Evolutionary conservation across 1,140 invertebrate species (phyloP).

Genomic region (Trypoxylus dichotomus): DNA sequence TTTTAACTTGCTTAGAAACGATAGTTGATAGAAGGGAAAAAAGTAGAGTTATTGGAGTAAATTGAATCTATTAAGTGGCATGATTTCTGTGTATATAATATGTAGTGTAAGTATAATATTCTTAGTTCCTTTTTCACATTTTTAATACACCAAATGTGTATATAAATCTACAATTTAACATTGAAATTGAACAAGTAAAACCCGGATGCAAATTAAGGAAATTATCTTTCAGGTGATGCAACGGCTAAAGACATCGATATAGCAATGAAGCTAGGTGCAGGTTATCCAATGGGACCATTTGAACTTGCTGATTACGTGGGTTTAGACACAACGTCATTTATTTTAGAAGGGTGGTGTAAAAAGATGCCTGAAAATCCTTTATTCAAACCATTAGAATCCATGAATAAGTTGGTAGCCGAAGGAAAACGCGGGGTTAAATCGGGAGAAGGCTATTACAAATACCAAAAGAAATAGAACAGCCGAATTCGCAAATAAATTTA

Average conservation of each 20-base stretch:
- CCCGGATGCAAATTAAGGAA: not conserved
- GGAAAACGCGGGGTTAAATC: conserved; percentile 80
- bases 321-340: conserved; percentile 67
- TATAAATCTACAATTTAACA: too few species aligned
- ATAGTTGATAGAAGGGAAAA: too few species aligned
- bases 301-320: conserved; percentile 79
- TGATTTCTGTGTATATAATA: too few species aligned
- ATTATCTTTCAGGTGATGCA: conserved; percentile 61
- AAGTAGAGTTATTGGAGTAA: too few species aligned
- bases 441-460: conserved; percentile 85
- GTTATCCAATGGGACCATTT: conserved; percentile 84
- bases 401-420: conserved; percentile 74
- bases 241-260: conserved; percentile 72
- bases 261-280: conserved; percentile 82
- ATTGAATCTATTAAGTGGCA: too few species aligned
- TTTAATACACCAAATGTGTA: too few species aligned
- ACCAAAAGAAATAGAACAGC: conserved; percentile 56
- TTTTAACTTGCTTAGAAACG: too few species aligned
- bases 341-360: conserved; percentile 71
- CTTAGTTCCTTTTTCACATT: too few species aligned
- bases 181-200: too few species aligned
- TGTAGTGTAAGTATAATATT: too few species aligned
- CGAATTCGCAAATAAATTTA: not conserved
- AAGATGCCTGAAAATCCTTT: conserved; percentile 73
- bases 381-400: conserved; percentile 65